phyloP scores from a whole-genome alignment of 92 coral and sea anemone species.

The Hydrozoanthus gracilis region DNA sequence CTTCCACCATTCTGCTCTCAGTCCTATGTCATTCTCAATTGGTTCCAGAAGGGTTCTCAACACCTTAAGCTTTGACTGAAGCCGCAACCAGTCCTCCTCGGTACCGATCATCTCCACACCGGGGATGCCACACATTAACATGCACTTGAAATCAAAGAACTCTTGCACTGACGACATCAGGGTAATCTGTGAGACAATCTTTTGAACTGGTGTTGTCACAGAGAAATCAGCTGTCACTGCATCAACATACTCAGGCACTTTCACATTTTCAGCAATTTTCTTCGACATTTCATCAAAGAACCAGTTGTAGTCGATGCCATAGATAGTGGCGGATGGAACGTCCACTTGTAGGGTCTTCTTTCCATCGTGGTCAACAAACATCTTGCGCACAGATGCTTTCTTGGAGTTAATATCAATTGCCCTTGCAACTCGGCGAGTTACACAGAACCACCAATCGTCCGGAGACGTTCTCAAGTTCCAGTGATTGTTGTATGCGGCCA shows the following conservation, averaged over 20 bases:
- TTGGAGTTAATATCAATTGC: slow-evolving; percentile 65
- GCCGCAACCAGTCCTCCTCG: slow-evolving; percentile 62
- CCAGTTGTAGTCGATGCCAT: slow-evolving; percentile 64
- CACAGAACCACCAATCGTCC: slow-evolving; percentile 88
- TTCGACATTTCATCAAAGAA: slow-evolving; percentile 71
- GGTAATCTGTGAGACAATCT: slow-evolving; percentile 67
- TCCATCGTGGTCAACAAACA: slow-evolving; percentile 72
- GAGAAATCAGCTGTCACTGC: slow-evolving; percentile 75
- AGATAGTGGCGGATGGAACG: slow-evolving; percentile 59
- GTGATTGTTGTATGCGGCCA: slow-evolving; percentile 74
- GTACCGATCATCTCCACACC: slow-evolving; percentile 69
- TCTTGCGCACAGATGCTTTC: slow-evolving; percentile 54
- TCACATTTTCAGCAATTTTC: slow-evolving; percentile 58
- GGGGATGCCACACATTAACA: slow-evolving; percentile 63
- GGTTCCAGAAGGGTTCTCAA: slow-evolving; percentile 58
- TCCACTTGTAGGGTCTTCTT: slow-evolving; percentile 62
- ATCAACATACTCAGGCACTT: slow-evolving; percentile 77
- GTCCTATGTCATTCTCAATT: slow-evolving; percentile 49
- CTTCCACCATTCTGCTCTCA: slow-evolving; percentile 68
- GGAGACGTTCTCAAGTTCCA: slow-evolving; percentile 80
- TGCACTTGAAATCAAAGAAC: slow-evolving; percentile 36
- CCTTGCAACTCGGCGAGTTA: slow-evolving; percentile 63
- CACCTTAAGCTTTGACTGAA: slow-evolving; percentile 52
- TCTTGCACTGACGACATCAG: slow-evolving; percentile 68
- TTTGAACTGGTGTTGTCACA: slow-evolving; percentile 61